Evolutionary conservation across 2,113 vertebrate species (phyloP).

Genomic region (Casuarius casuarius): DNA sequence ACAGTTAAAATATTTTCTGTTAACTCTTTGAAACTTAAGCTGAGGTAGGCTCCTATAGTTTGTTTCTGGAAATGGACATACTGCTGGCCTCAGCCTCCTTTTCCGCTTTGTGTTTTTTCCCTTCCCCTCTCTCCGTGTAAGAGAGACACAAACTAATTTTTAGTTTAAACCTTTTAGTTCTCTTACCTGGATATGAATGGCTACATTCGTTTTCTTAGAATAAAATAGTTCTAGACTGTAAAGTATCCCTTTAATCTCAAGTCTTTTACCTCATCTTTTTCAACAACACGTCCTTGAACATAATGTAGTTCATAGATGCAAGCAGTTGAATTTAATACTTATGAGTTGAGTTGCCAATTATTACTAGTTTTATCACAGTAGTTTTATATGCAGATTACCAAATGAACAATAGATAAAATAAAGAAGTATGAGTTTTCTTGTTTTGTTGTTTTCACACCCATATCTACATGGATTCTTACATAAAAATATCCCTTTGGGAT

Average conservation of each 20-base stretch:
- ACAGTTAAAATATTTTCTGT: not conserved
- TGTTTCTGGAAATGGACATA: not conserved
- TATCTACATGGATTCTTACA: not conserved
- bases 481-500: not conserved
- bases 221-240: not conserved
- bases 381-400: not conserved
- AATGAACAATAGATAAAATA: not conserved
- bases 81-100: not conserved
- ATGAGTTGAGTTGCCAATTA: not conserved
- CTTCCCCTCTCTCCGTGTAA: not conserved
- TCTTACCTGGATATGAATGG: not conserved
- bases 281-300: not conserved
- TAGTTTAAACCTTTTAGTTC: not conserved
- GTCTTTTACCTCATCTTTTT: not conserved
- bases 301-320: not conserved
- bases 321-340: not conserved
- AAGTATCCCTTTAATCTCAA: not conserved
- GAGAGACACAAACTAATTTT: not conserved
- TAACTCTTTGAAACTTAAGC: not conserved
- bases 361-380: not conserved
- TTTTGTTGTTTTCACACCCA: not conserved
- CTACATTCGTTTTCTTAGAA: not conserved
- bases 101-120: not conserved
- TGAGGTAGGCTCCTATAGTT: not conserved
- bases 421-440: not conserved